These are phyloP conservation scores for Pangasianodon hypophthalmus DNA, from an alignment of 2,113 vertebrate genomes.

Conservation along the genomic window DNA sequence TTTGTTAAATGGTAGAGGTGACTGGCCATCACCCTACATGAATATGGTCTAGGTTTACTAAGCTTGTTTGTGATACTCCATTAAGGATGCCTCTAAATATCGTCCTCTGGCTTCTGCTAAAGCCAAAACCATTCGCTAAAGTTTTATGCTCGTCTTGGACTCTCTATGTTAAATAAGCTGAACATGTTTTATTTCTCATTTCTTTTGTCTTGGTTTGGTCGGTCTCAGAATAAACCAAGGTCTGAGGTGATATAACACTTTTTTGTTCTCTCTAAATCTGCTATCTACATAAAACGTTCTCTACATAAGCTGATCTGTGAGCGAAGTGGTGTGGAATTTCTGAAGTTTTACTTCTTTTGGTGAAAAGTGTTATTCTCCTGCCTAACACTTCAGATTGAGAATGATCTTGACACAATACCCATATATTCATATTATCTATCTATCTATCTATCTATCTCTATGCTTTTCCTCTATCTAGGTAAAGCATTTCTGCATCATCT, in stretches of 20 bases:
- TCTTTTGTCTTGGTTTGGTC: neutral
- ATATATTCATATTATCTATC: neutral
- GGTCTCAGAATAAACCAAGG: neutral
- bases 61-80: neutral
- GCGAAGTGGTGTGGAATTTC: neutral
- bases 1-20: neutral
- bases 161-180: neutral
- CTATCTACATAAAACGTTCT: neutral
- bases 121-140: neutral
- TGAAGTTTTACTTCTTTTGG: neutral
- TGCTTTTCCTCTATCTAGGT: conserved; percentile 15
- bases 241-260: neutral
- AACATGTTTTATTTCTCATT: neutral
- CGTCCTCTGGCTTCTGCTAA: neutral
- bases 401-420: no score
- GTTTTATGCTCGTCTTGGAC: neutral
- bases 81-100: neutral
- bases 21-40: neutral
- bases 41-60: neutral
- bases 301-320: neutral
- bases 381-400: neutral
- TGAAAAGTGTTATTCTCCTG: neutral
- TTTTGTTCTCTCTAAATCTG: neutral
- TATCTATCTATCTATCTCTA: neutral
- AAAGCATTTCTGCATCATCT: conserved; percentile 35